A percentile compares a stretch with the other conserved stretches of the same genome.
These are phyloP conservation scores for Eupsittula cactorum DNA, from an alignment of 2,113 vertebrate species.

Conservation along the genomic window DNA sequence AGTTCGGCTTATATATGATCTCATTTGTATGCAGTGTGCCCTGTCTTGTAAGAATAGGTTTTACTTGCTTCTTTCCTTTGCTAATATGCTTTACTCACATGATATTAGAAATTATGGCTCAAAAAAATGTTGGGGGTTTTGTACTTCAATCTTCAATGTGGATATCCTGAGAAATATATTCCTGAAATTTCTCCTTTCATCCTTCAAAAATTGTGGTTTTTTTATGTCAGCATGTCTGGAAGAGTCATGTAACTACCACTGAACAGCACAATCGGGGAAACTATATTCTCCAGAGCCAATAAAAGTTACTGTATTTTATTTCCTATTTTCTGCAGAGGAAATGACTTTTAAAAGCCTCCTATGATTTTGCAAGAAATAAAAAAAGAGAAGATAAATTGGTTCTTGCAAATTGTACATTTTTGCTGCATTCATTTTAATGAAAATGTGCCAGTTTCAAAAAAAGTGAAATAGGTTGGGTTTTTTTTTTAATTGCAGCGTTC, in stretches of 20 bases:
- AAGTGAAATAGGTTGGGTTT: neutral
- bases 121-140: neutral
- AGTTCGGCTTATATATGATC: neutral
- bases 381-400: neutral
- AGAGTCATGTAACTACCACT: constrained; percentile 24
- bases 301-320: constrained; percentile 50
- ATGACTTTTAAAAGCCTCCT: constrained; percentile 16
- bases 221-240: constrained; percentile 13
- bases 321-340: constrained; percentile 34
- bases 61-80: neutral
- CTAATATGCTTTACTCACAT: neutral
- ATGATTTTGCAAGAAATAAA: constrained; percentile 5
- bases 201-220: neutral
- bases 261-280: neutral
- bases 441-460: neutral
- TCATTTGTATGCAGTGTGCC: constrained; percentile 3
- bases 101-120: neutral
- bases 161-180: neutral
- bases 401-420: neutral
- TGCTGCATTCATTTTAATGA: neutral
- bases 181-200: neutral
- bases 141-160: neutral
- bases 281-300: constrained; percentile 32
- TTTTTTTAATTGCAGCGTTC: neutral
- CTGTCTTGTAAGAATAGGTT: constrained; percentile 27